These are phyloP conservation scores for Drosophila nr. fundita DNA, from an alignment of 2,888 invertebrate genomes.

Conservation along the genomic window DNA sequence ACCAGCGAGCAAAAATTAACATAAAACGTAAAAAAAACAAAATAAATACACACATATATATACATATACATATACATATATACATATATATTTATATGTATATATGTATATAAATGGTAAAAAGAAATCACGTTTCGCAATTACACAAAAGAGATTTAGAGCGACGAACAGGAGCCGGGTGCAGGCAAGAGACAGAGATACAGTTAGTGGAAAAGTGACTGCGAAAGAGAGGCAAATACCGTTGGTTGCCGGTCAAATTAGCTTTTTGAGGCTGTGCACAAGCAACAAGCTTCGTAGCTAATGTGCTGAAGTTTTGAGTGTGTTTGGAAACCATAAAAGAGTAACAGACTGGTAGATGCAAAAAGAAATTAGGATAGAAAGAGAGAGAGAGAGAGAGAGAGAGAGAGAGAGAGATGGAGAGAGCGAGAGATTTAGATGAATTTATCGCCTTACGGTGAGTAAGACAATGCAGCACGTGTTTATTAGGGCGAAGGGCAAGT, in stretches of 20 bases:
- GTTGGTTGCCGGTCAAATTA: slow-evolving; percentile 30
- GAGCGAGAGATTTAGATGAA: neutral
- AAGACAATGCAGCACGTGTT: slow-evolving; percentile 36
- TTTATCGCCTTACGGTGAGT: neutral
- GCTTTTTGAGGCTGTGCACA: slow-evolving; percentile 13
- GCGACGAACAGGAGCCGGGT: neutral
- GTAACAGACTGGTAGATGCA: neutral
- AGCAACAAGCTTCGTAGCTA: slow-evolving; percentile 13
- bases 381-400: neutral
- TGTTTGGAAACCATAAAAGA: slow-evolving; percentile 12
- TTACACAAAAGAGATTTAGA: slow-evolving; percentile 57
- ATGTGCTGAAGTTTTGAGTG: slow-evolving; percentile 27
- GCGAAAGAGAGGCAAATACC: slow-evolving; percentile 7
- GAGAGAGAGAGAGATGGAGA: neutral
- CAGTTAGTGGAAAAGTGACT: neutral
- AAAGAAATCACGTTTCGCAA: slow-evolving; percentile 70
- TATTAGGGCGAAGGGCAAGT: slow-evolving; percentile 52
- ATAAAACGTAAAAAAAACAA: slow-evolving; percentile 56
- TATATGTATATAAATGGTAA: slow-evolving; percentile 9
- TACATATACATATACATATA: slow-evolving; percentile 2
- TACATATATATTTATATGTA: neutral
- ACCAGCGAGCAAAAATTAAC: slow-evolving; percentile 57
- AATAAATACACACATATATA: slow-evolving; percentile 19
- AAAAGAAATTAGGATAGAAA: neutral
- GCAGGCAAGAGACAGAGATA: slow-evolving; percentile 5